Conservation (phyloP, 2,888 invertebrate species). For the Syritta pipiens region DNA sequence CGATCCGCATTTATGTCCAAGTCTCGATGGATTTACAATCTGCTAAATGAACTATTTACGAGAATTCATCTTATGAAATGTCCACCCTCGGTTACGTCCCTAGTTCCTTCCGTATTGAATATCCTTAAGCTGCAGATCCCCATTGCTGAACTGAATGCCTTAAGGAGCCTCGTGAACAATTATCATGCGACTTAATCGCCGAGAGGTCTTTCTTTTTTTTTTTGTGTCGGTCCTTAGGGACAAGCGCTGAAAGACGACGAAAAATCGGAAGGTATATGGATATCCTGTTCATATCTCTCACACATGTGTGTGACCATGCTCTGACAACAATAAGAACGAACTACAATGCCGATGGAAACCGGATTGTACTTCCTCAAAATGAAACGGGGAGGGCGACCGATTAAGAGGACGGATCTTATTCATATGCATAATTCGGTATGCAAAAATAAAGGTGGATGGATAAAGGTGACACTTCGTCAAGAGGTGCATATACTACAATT, state of each 20-base stretch:
- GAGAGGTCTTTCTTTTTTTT: conserved; percentile 27
- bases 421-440: conserved; percentile 62
- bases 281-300: conserved; percentile 63
- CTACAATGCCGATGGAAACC: conserved; percentile 53
- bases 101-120: conserved; percentile 44
- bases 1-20: no score
- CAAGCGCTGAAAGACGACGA: conserved; percentile 18
- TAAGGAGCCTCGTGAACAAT: conserved; percentile 54
- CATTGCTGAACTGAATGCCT: conserved; percentile 31
- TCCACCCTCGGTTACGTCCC: conserved; percentile 55
- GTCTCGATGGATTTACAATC: conserved; percentile 59
- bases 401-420: conserved; percentile 50
- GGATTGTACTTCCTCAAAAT: conserved; percentile 63
- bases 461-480: conserved; percentile 51
- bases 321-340: conserved; percentile 57
- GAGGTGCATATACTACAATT: conserved; percentile 57
- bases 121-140: conserved; percentile 63
- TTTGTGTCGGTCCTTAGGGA: conserved; percentile 39
- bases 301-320: conserved; percentile 52
- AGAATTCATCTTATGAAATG: conserved; percentile 48
- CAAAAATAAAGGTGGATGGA: conserved; percentile 31
- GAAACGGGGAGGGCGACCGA: background rate
- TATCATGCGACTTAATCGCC: conserved; percentile 60
- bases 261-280: conserved; percentile 33
- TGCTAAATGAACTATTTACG: conserved; percentile 61